Percentiles rank a stretch among this genome's conserved stretches.
phyloP scores from a whole-genome alignment of 92 coral and sea anemone genomes.

The Paramuricea clavata region DNA sequence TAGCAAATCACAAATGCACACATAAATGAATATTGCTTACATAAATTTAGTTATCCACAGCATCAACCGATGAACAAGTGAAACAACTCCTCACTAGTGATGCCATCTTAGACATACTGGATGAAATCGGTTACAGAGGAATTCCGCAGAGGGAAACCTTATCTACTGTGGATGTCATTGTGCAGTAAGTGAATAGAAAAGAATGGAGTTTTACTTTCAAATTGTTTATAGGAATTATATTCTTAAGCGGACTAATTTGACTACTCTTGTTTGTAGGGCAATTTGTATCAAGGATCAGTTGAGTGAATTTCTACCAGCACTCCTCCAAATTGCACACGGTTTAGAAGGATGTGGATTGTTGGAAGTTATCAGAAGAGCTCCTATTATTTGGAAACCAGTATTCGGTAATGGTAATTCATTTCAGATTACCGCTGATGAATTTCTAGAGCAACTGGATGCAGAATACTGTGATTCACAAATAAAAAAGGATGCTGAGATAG shows the following conservation, averaged over 20 bases:
- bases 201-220: background rate
- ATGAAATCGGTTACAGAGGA: constrained; percentile 68
- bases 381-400: constrained; percentile 76
- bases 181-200: constrained; percentile 59
- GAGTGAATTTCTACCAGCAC: constrained; percentile 63
- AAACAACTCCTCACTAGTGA: constrained; percentile 57
- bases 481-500: constrained; percentile 65
- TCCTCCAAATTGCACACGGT: constrained; percentile 73
- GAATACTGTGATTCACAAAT: constrained; percentile 71
- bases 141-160: constrained; percentile 77
- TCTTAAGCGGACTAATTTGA: background rate
- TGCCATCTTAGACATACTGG: constrained; percentile 68
- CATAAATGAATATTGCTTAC: background rate
- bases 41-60: background rate
- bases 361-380: constrained; percentile 54
- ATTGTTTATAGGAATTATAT: background rate
- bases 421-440: constrained; percentile 74
- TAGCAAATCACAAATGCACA: background rate
- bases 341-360: constrained; percentile 68
- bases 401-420: constrained; percentile 65
- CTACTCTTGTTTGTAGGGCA: constrained; percentile 48
- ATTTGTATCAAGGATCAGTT: constrained; percentile 77
- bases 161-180: constrained; percentile 59
- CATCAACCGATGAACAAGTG: constrained; percentile 61
- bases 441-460: constrained; percentile 60